phyloP scores from a whole-genome alignment of 2,797 vertebrate species.

The Falco concolor region DNA sequence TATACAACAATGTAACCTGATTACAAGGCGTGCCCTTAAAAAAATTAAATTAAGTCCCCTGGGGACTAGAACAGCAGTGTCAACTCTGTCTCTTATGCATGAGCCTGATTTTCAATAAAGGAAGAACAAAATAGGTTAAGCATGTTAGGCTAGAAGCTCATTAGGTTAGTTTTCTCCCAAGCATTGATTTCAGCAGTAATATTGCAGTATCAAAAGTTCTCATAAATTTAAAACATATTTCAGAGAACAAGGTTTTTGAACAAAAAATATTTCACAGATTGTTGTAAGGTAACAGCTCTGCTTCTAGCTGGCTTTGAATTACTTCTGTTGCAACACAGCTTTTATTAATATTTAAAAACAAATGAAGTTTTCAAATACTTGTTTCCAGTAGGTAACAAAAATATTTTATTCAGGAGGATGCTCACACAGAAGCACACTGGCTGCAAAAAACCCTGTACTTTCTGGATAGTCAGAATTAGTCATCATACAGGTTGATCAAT shows the following conservation, averaged over 20 bases:
- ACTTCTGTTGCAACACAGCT: neutral
- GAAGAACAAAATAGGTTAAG: neutral
- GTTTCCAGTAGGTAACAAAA: neutral
- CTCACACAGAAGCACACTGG: fast-evolving
- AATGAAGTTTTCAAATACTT: neutral
- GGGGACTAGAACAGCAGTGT: neutral
- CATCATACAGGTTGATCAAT: neutral
- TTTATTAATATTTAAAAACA: neutral
- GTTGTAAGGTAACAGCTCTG: neutral
- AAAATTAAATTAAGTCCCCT: neutral
- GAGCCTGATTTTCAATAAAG: neutral
- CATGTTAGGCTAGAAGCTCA: neutral
- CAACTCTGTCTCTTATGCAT: neutral
- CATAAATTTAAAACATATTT: neutral
- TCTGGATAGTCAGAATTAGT: neutral
- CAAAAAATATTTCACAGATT: neutral
- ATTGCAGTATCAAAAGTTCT: neutral
- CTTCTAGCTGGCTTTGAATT: neutral
- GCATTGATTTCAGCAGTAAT: neutral
- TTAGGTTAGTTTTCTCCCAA: neutral
- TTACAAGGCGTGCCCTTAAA: neutral
- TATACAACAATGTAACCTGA: neutral
- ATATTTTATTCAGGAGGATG: neutral
- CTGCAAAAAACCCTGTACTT: neutral
- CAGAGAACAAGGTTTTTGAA: neutral